Conservation (phyloP, 2,888 invertebrate genomes). For the Odontocolon sp. region DNA sequence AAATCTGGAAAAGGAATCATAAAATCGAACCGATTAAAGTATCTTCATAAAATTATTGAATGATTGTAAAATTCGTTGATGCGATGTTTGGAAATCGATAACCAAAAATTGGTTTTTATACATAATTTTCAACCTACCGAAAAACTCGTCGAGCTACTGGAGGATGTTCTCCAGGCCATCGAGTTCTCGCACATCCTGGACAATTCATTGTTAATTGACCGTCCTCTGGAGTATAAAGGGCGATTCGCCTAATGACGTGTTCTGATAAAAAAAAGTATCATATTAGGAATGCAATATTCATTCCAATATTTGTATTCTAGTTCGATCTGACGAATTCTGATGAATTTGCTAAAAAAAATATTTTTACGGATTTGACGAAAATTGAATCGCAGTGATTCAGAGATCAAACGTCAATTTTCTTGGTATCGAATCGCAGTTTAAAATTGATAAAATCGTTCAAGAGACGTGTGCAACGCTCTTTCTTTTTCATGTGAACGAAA, state of each 20-base stretch:
- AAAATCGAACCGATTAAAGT: not conserved
- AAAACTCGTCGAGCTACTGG: slow-evolving; percentile 91
- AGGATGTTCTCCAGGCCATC: slow-evolving; percentile 91
- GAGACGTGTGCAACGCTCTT: no score
- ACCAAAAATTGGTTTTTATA: not conserved
- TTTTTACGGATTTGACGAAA: no score
- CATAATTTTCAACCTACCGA: slow-evolving; percentile 66
- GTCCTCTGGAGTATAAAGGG: slow-evolving; percentile 85
- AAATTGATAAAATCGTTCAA: no score
- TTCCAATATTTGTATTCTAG: no score
- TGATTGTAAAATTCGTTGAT: no score
- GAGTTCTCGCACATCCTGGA: slow-evolving; percentile 85
- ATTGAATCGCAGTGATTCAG: no score
- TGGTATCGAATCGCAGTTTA: no score
- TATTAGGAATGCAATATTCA: no score
- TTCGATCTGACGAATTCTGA: no score
- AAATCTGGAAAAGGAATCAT: slow-evolving; percentile 80
- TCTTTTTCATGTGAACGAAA: not conserved
- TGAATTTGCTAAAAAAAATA: no score
- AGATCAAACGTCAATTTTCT: no score
- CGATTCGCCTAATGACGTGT: slow-evolving; percentile 87
- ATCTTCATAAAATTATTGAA: not conserved
- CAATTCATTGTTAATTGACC: slow-evolving; percentile 87
- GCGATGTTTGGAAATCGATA: not conserved
- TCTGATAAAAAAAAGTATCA: slow-evolving; percentile 84